These are phyloP conservation scores for Labeo catla DNA, from an alignment of 2,113 vertebrate species.

Conservation along the genomic window DNA sequence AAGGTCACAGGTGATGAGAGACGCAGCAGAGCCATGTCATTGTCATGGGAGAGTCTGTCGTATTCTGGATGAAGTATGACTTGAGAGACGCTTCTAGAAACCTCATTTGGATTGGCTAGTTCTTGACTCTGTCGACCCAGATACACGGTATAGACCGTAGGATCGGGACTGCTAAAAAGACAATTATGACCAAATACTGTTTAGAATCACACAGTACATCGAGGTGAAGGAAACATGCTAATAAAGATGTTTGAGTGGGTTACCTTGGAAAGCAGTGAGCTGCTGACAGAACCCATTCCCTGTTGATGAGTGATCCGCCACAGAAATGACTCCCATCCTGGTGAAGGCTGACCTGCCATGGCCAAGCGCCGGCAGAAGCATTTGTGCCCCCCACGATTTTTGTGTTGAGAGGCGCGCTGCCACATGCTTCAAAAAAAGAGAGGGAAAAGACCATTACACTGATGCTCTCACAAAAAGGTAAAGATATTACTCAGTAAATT, in stretches of 20 bases:
- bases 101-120: not conserved
- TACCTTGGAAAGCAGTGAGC: slow-evolving; percentile 74
- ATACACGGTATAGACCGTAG: not conserved
- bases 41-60: slow-evolving; percentile 44
- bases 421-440: slow-evolving; percentile 71
- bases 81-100: not conserved
- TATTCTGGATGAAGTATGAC: slow-evolving; percentile 64
- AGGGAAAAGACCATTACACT: not conserved
- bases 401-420: slow-evolving; percentile 60
- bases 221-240: not conserved
- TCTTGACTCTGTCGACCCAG: slow-evolving; percentile 41
- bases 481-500: not conserved
- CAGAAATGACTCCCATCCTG: slow-evolving; percentile 50
- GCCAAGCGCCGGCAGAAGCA: slow-evolving; percentile 67
- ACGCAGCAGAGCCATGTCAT: slow-evolving; percentile 72
- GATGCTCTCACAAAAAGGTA: not conserved
- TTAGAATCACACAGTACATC: not conserved
- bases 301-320: slow-evolving; percentile 77
- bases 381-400: slow-evolving; percentile 74
- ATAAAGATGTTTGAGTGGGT: slow-evolving; percentile 55
- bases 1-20: slow-evolving; percentile 60
- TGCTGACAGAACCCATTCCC: slow-evolving; percentile 73
- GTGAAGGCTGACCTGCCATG: slow-evolving; percentile 79
- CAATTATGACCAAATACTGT: too few species aligned
- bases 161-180: not conserved